Evolutionary conservation across 2,113 vertebrate species (phyloP), one percentile per base, ranked within the genome.

Genomic region (Chascanopsetta lugubris): DNA sequence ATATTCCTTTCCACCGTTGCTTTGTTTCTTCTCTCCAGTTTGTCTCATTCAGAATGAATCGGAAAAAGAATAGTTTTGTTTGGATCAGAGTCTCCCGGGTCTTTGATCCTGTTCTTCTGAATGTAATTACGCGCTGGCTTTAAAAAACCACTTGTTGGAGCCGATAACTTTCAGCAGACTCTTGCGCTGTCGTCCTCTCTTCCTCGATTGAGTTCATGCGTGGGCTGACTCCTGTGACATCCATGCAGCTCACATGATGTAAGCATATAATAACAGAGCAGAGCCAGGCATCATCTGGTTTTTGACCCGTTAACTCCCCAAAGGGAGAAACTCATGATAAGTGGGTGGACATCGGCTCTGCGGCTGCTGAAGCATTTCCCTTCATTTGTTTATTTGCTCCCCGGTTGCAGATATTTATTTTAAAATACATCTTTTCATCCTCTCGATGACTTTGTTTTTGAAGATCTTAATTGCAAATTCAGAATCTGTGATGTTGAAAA

Each of bases 281-380:
- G 68, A 75, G 66, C 43, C 71, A 80, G 48, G 49, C 68, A 56
- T 86, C 86, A 83, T 88, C 78, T 86, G 87, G 72, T 66, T 76
- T 84, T 82, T 86, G 84, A 85, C 80, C 87, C 47, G 10, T 49
- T 60, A 63, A 68, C 40, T 85, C 79, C 69, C 61, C n/a, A n/a
- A 63, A 76, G 81, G 48, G 63, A 76, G 67, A 69, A 77, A 80
- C 75, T 63, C 70, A 70, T 83, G 77, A 85, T 78, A 43, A 62
- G 61, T 86, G 84, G 78, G 80, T 68, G 74, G 80, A 84, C 50
- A 59, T 42, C 38, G n/a, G 38, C 38, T 42, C 15, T 42, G 38
- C 54, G 61, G 20, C 48, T 72, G 48, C 66, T 56, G 69, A 83
- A 68, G 83, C 71, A 10, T 68, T 72, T 75, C 38, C 66, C 64